These are phyloP conservation scores for Sebastes vulpes DNA, from an alignment of 2,797 vertebrate genomes.

Conservation along the genomic window DNA sequence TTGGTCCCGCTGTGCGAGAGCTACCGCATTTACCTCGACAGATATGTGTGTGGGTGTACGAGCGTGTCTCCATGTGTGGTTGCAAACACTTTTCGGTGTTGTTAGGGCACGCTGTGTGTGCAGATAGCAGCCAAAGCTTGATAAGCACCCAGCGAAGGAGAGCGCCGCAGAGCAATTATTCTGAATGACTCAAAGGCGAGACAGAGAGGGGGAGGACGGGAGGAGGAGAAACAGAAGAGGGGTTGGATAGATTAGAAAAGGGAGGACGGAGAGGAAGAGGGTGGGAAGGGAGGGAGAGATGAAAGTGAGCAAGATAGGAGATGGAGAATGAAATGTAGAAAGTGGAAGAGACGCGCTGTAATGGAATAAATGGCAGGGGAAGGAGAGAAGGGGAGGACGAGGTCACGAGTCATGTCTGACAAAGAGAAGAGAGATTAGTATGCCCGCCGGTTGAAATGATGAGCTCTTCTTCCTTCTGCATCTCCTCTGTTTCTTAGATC, in stretches of 20 bases:
- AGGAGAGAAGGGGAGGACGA: not conserved
- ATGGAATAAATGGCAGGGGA: not conserved
- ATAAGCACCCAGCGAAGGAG: constrained; percentile 37
- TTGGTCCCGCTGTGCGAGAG: constrained; percentile 7
- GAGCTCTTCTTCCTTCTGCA: not conserved
- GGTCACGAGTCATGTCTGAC: not conserved
- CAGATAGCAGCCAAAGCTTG: constrained; percentile 31
- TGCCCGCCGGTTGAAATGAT: constrained; percentile 1
- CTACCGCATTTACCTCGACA: not conserved
- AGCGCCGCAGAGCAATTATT: constrained; percentile 53
- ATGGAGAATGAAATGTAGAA: not conserved
- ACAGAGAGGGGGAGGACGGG: not conserved
- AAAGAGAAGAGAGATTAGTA: constrained; percentile 6
- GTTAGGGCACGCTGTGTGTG: constrained; percentile 18
- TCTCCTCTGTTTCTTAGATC: not conserved
- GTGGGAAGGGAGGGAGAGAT: no score
- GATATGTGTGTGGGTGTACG: not conserved
- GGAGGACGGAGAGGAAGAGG: not conserved
- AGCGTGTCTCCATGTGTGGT: not conserved
- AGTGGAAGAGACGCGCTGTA: constrained; percentile 14
- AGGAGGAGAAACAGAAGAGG: not conserved
- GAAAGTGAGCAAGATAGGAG: not conserved
- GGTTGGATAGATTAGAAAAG: not conserved
- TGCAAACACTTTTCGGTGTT: constrained; percentile 6
- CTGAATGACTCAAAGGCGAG: constrained; percentile 48